These are phyloP conservation scores for Tillus elongatus DNA, from an alignment of 2,888 invertebrate species.

Conservation along the genomic window DNA sequence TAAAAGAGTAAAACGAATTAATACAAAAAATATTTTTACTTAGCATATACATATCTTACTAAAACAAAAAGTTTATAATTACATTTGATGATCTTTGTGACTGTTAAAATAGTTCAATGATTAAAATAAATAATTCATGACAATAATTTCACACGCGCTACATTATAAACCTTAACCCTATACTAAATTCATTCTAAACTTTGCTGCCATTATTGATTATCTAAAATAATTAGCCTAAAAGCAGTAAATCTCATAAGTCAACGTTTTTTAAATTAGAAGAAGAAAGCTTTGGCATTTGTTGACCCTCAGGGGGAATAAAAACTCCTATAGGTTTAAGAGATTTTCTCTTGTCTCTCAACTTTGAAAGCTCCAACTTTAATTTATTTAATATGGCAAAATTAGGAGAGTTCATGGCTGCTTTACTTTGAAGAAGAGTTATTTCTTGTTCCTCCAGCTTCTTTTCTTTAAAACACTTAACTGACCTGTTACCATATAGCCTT, in stretches of 20 bases:
- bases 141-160: no score
- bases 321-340: conserved; percentile 48
- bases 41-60: no score
- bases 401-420: conserved; percentile 82
- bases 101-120: no score
- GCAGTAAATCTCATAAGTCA: conserved; percentile 62
- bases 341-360: conserved; percentile 53
- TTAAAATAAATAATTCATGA: no score
- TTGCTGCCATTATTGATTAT: no score
- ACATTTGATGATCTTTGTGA: no score
- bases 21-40: no score
- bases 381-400: conserved; percentile 86
- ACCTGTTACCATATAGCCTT: conserved; percentile 84
- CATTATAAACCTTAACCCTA: no score
- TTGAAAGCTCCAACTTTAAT: conserved; percentile 71
- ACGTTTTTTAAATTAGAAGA: conserved; percentile 72
- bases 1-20: no score
- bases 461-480: conserved; percentile 84
- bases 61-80: no score
- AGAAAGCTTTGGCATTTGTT: conserved; percentile 59
- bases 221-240: no score
- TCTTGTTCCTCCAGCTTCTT: conserved; percentile 88
- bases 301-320: conserved; percentile 53
- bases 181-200: no score
- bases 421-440: conserved; percentile 80